Evolutionary conservation across 2,113 vertebrate genomes (phyloP), one percentile per base, ranked within the genome.

Genomic region (Neofelis nebulosa): DNA sequence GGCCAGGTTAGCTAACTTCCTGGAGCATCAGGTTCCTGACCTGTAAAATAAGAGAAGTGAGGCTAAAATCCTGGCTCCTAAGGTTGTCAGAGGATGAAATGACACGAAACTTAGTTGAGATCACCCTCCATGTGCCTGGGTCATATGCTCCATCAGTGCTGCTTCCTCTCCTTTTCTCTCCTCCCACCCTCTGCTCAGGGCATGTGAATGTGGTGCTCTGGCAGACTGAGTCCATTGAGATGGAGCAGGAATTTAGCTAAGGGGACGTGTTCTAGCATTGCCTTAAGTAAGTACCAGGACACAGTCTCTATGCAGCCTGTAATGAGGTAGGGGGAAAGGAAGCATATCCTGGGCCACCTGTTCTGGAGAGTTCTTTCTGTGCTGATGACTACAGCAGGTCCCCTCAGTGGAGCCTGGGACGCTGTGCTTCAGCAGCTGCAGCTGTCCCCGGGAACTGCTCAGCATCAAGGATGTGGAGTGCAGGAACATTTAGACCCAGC

Each of bases 41-140:
- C 38, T 89, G 27, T 38, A 83, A 96, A 78, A 48, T 82, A 81
- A 85, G 23, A 45, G 48, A 50, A 80, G 36, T 21, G n/a, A 79
- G 36, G 16, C 15, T 73, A 36, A 74, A 63, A 29, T 45, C 29
- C 57, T 38, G 50, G 27, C 50, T 83, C 31, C 6, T 45, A 48
- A 80, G 68, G 68, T 18, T 41, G 21, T 93, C 83, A 71, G 13
- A 82, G 41, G n/a, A 41, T n/a, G 25, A 86, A 68, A 29, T 45
- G 85, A 73, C 50, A 63, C 7, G 6, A 15, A 1, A 2, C 16
- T 21, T 23, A 33, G 41, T 73, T 76, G 41, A 33, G 76, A 25
- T 68, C 45, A 45, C 23, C 8, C 69, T 65, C 65, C 63, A 3
- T 0, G 0, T 23, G 33, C 27, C 38, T 25, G 61, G 91, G 21